Conservation (phyloP, 2,888 invertebrate genomes). For the Agrotis exclamationis region DNA sequence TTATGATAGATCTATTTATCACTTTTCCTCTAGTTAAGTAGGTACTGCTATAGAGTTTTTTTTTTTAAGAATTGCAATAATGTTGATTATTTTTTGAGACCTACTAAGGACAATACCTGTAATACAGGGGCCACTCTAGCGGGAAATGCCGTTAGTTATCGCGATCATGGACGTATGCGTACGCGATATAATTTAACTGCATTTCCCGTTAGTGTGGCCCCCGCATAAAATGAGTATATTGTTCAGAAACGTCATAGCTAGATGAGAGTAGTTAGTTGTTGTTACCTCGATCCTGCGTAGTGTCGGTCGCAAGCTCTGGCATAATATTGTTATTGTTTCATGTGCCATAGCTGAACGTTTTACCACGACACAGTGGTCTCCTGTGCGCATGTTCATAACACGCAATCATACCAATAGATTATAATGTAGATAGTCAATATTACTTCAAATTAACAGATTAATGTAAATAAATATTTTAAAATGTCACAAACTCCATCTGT, state of each 20-base stretch:
- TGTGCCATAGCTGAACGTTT: conserved; percentile 67
- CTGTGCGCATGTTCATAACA: conserved; percentile 50
- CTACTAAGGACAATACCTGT: not conserved
- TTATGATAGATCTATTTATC: conserved; percentile 4
- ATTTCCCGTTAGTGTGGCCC: too few species aligned
- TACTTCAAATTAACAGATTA: conserved; percentile 64
- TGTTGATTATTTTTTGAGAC: conserved; percentile 21
- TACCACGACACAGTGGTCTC: conserved; percentile 24
- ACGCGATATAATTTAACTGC: too few species aligned
- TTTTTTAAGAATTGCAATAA: conserved; percentile 17
- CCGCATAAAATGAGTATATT: conserved; percentile 5
- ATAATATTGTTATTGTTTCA: conserved; percentile 56
- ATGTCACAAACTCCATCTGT: conserved; percentile 79
- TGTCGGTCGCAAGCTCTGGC: conserved; percentile 56
- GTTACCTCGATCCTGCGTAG: conserved; percentile 16
- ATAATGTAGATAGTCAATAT: conserved; percentile 77
- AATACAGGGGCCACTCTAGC: too few species aligned
- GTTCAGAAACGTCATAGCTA: conserved; percentile 24
- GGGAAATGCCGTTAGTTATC: too few species aligned
- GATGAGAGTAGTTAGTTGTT: conserved; percentile 10
- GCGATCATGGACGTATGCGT: too few species aligned
- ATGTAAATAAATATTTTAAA: conserved; percentile 77
- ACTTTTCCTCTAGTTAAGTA: not conserved
- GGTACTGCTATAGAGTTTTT: conserved; percentile 38
- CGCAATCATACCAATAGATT: conserved; percentile 76